Evolutionary conservation across 2,113 vertebrate genomes (phyloP), one percentile per base, ranked within the genome.

Genomic region (Varanus salvator): DNA sequence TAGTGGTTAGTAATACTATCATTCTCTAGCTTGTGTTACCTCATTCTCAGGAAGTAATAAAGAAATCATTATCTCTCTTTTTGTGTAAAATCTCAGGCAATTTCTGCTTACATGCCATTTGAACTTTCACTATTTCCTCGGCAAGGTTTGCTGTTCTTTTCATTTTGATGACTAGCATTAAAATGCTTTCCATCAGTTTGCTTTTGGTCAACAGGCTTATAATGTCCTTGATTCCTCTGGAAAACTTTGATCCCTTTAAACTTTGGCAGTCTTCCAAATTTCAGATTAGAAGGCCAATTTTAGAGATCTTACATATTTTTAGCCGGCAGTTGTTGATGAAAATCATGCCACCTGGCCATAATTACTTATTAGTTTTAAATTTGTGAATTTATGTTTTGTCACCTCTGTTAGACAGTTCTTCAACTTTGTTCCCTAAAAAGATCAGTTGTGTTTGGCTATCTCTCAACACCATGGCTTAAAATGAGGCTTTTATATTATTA

Each of bases 1-100:
- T 97, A 94, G 97, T 94, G 97, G 96, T 80, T 0, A 4, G 27
- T 3, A 23, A 0, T 74, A 3, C 60, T 1, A 44, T 9, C 12
- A 68, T 90, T 8, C 75, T 85, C 21, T 76, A 52, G 72, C 74
- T 57, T 74, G 15, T 72, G 66, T 89, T 83, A 75, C 52, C 34
- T 88, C 80, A 72, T 82, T 52, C 71, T 44, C 8, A 38, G 29
- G 48, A 81, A 74, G 8, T 31, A 3, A 1, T 44, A 5, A 34
- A 4, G 25, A 60, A 0, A 4, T 54, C 2, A 72, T n/a, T n/a
- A n/a, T 31, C 38, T 82, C 52, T 72, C 50, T 31, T 25, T 3
- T 82, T 23, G 57, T 85, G 57, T 69, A 44, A 0, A 15, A 0
- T 0, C 0, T 2, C 8, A 92, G 0, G 64, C n/a, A 50, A 0